Base-by-base conservation (phyloP, 2,797 vertebrate genomes). In the Peromyscus attwateri region DNA sequence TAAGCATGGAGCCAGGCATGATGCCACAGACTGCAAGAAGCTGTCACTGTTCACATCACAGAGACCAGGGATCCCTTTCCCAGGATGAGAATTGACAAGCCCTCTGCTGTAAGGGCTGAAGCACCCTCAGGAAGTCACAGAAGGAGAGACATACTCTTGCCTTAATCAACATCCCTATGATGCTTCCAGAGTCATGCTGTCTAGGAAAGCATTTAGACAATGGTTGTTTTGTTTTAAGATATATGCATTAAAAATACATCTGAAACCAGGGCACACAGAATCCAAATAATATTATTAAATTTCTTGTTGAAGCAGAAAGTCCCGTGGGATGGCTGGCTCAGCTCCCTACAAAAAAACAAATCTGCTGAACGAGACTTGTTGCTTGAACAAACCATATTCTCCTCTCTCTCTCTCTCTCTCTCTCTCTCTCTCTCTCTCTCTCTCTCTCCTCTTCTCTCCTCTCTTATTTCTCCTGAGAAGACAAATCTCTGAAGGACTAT, bases 241-340 rank as follows among this genome's bases (percentile, higher is more conserved):
- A 92, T 82, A 27, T 19, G 27, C 93, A 98, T 98, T 98, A 98
- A 98, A 98, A 98, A 98, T 98, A 98, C 98, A 98, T 98, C 98
- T 98, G 94, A 98, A 10, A 6, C 40, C 49, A 71, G 98, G 97
- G 94, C 96, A 97, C 95, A 97, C 96, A 95, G 95, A 96, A 95
- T 95, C 97, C 96, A 98, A 97, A 98, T 98, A 97, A 97, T 52
- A 66, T 88, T 97, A 96, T 97, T 98, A 98, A 98, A 97, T 92
- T 97, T 98, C 97, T 97, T 76, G 81, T 98, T 87, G 98, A 97
- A 96, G n/a, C 68, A 57, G 96, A 90, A 87, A 87, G 60, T 97
- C 97, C 97, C 91, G 0, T 2, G 97, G 96, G 98, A 97, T 79
- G 49, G 92, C 96, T 92, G 94, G 31, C 25, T 91, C 79, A 23